These are phyloP conservation scores for Camptogramma bilineatum DNA, from an alignment of 2,888 invertebrate genomes.

Conservation along the genomic window DNA sequence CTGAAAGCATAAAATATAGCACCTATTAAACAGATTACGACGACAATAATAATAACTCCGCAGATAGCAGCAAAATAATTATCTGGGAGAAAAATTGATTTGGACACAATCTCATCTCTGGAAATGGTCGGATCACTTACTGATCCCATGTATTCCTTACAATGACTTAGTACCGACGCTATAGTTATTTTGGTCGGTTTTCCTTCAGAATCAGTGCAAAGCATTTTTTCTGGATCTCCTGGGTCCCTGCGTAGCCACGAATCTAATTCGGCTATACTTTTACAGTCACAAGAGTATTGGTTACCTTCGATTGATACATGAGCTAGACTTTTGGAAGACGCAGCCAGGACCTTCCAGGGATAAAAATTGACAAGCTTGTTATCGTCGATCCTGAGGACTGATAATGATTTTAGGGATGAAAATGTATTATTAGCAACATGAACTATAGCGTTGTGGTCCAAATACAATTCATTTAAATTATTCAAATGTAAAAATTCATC, in stretches of 20 bases:
- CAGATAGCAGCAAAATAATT: slow-evolving; percentile 91
- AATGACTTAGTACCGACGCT: slow-evolving; percentile 83
- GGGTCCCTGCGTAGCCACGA: slow-evolving; percentile 89
- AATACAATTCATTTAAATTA: slow-evolving; percentile 90
- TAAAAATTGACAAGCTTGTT: slow-evolving; percentile 91
- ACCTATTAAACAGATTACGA: slow-evolving; percentile 88
- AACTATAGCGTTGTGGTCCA: slow-evolving; percentile 91
- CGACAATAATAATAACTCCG: slow-evolving; percentile 88
- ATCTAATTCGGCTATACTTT: slow-evolving; percentile 88
- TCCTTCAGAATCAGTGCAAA: slow-evolving; percentile 86
- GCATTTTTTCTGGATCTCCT: slow-evolving; percentile 88
- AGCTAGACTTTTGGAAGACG: slow-evolving; percentile 86
- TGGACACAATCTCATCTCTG: slow-evolving; percentile 82
- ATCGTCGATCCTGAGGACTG: slow-evolving; percentile 90
- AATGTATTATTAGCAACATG: slow-evolving; percentile 92
- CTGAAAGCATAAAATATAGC: slow-evolving; percentile 91
- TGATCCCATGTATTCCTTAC: slow-evolving; percentile 87
- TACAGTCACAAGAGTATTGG: slow-evolving; percentile 94
- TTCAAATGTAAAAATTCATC: slow-evolving; percentile 92
- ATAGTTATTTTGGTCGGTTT: slow-evolving; percentile 83
- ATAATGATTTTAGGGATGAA: slow-evolving; percentile 89
- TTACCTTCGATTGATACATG: slow-evolving; percentile 91
- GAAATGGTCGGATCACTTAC: slow-evolving; percentile 75
- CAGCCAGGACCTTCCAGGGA: slow-evolving; percentile 89
- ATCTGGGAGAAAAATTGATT: slow-evolving; percentile 87